A percentile compares a stretch with the other conserved stretches of the same genome.
Evolutionary conservation across 2,797 vertebrate species (phyloP).

Genomic region (Anniella stebbinsi): DNA sequence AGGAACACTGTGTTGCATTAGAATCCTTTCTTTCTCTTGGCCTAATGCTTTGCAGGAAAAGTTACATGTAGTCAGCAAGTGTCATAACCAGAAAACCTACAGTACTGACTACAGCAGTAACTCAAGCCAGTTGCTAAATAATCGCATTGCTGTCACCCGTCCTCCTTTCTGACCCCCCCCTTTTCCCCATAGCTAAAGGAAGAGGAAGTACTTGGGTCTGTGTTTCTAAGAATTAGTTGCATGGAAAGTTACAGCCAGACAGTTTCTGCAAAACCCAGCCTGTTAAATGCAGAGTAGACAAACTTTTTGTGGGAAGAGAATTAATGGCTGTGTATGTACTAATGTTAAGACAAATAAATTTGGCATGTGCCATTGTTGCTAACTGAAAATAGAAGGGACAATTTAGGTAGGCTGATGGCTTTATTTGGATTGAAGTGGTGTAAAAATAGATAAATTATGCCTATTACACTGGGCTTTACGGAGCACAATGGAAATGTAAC

Average conservation of each 20-base stretch:
- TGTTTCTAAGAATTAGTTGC: constrained; percentile 55
- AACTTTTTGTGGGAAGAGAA: constrained; percentile 53
- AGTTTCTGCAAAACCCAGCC: constrained; percentile 45
- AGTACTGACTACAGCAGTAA: constrained; percentile 56
- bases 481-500: neutral
- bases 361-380: neutral
- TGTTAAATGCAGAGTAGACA: constrained; percentile 45
- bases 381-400: fast-evolving
- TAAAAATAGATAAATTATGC: neutral
- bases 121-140: constrained; percentile 68
- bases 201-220: constrained; percentile 64
- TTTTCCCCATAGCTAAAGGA: constrained; percentile 52
- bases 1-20: constrained; percentile 21
- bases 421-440: neutral
- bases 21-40: constrained; percentile 8
- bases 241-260: constrained; percentile 68
- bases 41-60: constrained; percentile 25
- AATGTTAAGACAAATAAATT: constrained; percentile 55
- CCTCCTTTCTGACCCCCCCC: constrained; percentile 1
- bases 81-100: constrained; percentile 71
- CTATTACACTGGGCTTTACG: neutral
- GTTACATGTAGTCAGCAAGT: constrained; percentile 47
- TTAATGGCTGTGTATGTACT: constrained; percentile 51
- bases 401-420: neutral
- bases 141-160: constrained; percentile 45